A percentile compares a stretch with the other conserved stretches of the same genome.
Conservation (phyloP, 2,888 invertebrate species). For the Harpalus rubripes region DNA sequence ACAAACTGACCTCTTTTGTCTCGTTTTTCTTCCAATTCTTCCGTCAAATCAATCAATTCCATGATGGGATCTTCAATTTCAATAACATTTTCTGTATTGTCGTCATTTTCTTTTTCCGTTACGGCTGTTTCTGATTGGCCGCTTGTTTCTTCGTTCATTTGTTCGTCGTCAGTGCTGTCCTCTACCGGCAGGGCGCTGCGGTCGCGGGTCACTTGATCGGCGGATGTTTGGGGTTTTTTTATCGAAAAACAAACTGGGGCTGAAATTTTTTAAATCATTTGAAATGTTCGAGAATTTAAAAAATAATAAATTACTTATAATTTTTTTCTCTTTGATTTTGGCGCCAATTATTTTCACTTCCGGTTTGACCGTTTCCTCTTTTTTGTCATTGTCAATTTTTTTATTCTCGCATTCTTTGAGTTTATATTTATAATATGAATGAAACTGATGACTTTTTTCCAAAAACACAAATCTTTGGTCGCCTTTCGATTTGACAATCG, state of each 20-base stretch:
- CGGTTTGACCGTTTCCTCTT: constrained; percentile 67
- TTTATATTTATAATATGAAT: constrained; percentile 89
- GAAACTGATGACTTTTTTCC: constrained; percentile 86
- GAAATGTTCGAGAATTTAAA: too few relatives aligned
- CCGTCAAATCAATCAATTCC: constrained; percentile 82
- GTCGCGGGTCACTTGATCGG: constrained; percentile 80
- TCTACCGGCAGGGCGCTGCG: constrained; percentile 89
- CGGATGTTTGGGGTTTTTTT: constrained; percentile 87
- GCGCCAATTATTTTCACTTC: constrained; percentile 74
- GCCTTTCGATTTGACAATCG: constrained; percentile 89
- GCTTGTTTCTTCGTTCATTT: constrained; percentile 60
- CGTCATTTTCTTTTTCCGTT: constrained; percentile 6
- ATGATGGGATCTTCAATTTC: constrained; percentile 76
- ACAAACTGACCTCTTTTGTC: constrained; percentile 74
- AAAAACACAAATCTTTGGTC: constrained; percentile 94
- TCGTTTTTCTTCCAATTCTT: constrained; percentile 79
- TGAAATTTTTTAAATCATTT: too few relatives aligned
- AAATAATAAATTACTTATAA: too few relatives aligned
- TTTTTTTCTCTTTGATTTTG: constrained; percentile 74
- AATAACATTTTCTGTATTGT: constrained; percentile 70
- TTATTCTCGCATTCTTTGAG: constrained; percentile 77
- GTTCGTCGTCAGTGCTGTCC: constrained; percentile 85
- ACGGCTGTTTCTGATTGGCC: constrained; percentile 32
- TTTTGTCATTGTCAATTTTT: not conserved
- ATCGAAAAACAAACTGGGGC: constrained; percentile 92